These are phyloP conservation scores for Scaeva pyrastri DNA, from an alignment of 2,888 invertebrate species.

Conservation along the genomic window DNA sequence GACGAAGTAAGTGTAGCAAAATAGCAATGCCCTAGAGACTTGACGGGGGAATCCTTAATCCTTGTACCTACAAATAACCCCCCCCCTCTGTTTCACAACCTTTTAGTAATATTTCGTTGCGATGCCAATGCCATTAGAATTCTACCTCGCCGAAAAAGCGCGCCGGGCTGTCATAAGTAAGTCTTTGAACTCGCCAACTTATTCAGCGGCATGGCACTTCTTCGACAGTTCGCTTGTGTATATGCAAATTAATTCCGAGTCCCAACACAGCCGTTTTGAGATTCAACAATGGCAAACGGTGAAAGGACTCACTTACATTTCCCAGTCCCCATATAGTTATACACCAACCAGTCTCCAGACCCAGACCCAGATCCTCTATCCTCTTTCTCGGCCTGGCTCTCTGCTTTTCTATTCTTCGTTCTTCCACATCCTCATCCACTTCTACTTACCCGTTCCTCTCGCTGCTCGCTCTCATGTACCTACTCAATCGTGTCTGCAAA, in stretches of 20 bases:
- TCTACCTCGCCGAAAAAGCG: conserved; percentile 27
- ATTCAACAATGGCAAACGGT: conserved; percentile 67
- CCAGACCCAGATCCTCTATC: neutral
- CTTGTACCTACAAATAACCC: neutral
- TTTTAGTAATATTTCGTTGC: conserved; percentile 23
- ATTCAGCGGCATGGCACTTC: conserved; percentile 53
- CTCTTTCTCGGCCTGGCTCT: neutral
- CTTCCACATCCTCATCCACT: neutral
- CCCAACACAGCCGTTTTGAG: conserved; percentile 67
- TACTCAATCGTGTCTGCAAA: conserved; percentile 59
- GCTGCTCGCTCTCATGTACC: neutral
- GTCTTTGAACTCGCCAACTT: conserved; percentile 64
- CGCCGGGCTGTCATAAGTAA: conserved; percentile 38
- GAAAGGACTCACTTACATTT: conserved; percentile 56
- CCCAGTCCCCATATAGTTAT: neutral
- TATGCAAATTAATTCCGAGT: conserved; percentile 73
- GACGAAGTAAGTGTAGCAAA: conserved; percentile 62
- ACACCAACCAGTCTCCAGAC: too few relatives aligned
- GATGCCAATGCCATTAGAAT: conserved; percentile 31
- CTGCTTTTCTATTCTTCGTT: neutral
- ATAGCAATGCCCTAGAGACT: conserved; percentile 45
- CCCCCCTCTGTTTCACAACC: conserved; percentile 10
- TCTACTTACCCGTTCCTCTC: neutral
- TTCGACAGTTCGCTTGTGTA: conserved; percentile 51
- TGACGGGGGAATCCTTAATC: conserved; percentile 52